Conservation (phyloP, 2,797 vertebrate species). For the Eurystomus glaucurus region DNA sequence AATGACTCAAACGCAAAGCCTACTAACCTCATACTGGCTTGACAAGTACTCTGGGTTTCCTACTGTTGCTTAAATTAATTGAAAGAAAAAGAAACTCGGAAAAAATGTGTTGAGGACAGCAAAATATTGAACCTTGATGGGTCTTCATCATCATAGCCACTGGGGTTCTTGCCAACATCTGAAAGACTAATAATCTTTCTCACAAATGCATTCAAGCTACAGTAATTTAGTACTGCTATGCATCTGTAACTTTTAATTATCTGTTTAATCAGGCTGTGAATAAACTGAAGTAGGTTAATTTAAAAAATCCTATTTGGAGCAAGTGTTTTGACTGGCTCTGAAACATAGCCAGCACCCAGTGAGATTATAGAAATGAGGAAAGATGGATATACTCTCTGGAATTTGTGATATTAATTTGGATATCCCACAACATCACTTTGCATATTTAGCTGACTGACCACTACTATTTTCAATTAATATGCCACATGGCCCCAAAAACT, state of each 20-base stretch:
- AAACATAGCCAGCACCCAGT: slow-evolving; percentile 56
- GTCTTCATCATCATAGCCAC: neutral
- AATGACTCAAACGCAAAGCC: slow-evolving; percentile 13
- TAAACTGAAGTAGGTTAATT: slow-evolving; percentile 80
- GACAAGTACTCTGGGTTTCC: slow-evolving; percentile 29
- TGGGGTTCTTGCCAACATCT: slow-evolving; percentile 2
- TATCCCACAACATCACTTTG: neutral
- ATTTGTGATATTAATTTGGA: slow-evolving; percentile 21
- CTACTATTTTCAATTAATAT: neutral
- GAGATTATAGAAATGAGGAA: slow-evolving; percentile 41
- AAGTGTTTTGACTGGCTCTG: slow-evolving; percentile 73
- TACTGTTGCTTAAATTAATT: slow-evolving; percentile 59
- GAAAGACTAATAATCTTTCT: slow-evolving; percentile 37
- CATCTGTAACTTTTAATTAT: slow-evolving; percentile 81
- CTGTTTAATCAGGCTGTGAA: slow-evolving; percentile 78
- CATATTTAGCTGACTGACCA: neutral
- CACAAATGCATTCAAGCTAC: slow-evolving; percentile 55
- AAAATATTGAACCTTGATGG: slow-evolving; percentile 28
- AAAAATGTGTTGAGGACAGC: slow-evolving; percentile 9
- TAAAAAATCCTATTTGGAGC: slow-evolving; percentile 64
- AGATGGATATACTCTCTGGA: slow-evolving; percentile 13
- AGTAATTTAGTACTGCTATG: slow-evolving; percentile 68
- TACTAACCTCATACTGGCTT: neutral
- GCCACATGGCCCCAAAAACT: slow-evolving; percentile 8
- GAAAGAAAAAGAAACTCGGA: slow-evolving; percentile 1